Conservation (phyloP, 1,140 invertebrate genomes). For the Listronotus oregonensis region DNA sequence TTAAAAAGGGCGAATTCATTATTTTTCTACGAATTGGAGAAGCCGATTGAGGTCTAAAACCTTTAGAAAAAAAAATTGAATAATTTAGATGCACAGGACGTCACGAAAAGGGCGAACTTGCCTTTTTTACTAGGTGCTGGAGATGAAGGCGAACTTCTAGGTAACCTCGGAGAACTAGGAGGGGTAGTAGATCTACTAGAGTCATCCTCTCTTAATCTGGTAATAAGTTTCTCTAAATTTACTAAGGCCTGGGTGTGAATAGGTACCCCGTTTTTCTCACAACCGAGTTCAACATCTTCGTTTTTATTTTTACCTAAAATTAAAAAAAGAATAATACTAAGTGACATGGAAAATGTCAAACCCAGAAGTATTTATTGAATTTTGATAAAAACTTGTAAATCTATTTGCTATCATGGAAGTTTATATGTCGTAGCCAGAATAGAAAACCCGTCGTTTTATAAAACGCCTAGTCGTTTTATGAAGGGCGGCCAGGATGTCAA, state of each 20-base stretch:
- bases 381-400: too few species aligned
- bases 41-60: conserved; percentile 75
- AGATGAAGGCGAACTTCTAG: conserved; percentile 72
- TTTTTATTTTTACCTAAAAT: conserved; percentile 23
- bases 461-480: too few species aligned
- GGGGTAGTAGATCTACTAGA: conserved; percentile 45
- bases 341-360: too few species aligned
- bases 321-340: conserved; percentile 10
- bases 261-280: conserved; percentile 50
- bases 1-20: conserved; percentile 79
- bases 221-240: conserved; percentile 63
- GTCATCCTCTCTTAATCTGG: conserved; percentile 60
- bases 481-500: too few species aligned
- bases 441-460: too few species aligned
- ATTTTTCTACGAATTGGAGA: conserved; percentile 80
- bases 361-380: too few species aligned
- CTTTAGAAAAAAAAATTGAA: conserved; percentile 38
- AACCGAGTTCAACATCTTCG: conserved; percentile 11
- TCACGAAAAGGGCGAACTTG: conserved; percentile 2
- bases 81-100: background rate
- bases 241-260: conserved; percentile 62
- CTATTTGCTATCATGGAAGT: too few species aligned
- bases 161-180: conserved; percentile 66
- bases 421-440: too few species aligned
- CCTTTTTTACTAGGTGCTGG: conserved; percentile 72